Evolutionary conservation across 37 sponge, comb jelly and placozoan species (phyloP).

Genomic region (Chondrilla cf. caribensis): DNA sequence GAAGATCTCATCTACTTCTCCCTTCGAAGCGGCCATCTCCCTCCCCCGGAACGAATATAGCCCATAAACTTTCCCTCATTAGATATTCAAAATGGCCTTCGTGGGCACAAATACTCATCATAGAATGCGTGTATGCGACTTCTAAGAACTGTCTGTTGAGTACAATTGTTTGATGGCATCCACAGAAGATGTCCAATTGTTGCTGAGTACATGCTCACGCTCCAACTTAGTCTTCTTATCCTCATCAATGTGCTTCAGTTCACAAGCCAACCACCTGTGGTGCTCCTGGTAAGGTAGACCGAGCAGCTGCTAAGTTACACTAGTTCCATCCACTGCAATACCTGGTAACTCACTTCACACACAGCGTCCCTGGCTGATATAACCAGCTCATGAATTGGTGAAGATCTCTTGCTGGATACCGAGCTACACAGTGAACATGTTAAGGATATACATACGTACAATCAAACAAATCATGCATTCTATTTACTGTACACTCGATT

Average conservation of each 20-base stretch:
- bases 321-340: too few relatives aligned
- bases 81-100: too few relatives aligned
- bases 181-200: constrained; percentile 3
- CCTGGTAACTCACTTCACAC: constrained; percentile 39
- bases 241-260: neutral
- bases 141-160: too few relatives aligned
- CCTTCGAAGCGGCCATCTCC: neutral
- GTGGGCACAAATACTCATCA: too few relatives aligned
- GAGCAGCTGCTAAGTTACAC: too few relatives aligned
- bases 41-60: neutral
- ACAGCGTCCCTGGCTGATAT: constrained; percentile 34
- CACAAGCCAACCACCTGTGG: neutral
- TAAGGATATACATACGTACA: too few relatives aligned
- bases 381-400: constrained; percentile 26
- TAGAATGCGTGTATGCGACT: too few relatives aligned
- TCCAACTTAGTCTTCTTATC: neutral
- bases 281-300: neutral
- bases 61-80: neutral
- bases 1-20: constrained; percentile 8
- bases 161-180: constrained; percentile 18
- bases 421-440: neutral
- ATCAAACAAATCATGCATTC: too few relatives aligned
- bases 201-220: neutral
- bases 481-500: too few relatives aligned
- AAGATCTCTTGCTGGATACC: constrained; percentile 23